phyloP scores from a whole-genome alignment of 2,888 invertebrate genomes.

The Ormia ochracea region DNA sequence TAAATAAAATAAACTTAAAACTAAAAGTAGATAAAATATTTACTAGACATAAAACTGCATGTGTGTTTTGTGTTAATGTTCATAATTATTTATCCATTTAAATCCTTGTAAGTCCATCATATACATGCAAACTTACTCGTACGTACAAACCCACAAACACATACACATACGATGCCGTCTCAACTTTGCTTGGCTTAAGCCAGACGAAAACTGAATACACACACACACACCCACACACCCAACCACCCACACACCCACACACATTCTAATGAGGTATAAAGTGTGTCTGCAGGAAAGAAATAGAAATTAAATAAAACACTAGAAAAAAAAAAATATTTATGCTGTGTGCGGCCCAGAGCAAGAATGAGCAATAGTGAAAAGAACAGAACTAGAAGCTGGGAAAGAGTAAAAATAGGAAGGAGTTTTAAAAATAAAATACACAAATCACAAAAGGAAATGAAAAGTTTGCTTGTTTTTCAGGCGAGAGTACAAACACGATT shows the following conservation, averaged over 20 bases:
- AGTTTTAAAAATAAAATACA: neutral
- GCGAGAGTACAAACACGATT: constrained; percentile 29
- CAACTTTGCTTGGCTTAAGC: neutral
- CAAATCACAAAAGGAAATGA: constrained; percentile 14
- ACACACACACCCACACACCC: constrained; percentile 3
- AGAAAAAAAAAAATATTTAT: constrained; percentile 20
- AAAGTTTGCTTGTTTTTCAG: constrained; percentile 12
- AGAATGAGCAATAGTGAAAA: neutral
- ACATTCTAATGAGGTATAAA: constrained; percentile 54
- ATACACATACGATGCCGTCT: neutral
- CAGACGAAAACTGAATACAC: constrained; percentile 1
- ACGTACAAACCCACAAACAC: neutral
- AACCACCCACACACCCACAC: constrained; percentile 6
- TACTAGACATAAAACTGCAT: constrained; percentile 20
- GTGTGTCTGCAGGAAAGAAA: constrained; percentile 50
- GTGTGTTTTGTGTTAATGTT: constrained; percentile 5
- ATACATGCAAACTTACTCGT: too few species aligned
- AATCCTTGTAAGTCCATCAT: constrained; percentile 16
- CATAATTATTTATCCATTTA: constrained; percentile 36
- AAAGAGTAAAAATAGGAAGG: constrained; percentile 1
- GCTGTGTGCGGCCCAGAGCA: neutral
- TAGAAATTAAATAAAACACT: constrained; percentile 44
- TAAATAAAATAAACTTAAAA: constrained; percentile 30
- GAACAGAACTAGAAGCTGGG: neutral
- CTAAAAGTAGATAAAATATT: constrained; percentile 40